Conservation (phyloP, 2,797 vertebrate species). For the Paguma larvata region DNA sequence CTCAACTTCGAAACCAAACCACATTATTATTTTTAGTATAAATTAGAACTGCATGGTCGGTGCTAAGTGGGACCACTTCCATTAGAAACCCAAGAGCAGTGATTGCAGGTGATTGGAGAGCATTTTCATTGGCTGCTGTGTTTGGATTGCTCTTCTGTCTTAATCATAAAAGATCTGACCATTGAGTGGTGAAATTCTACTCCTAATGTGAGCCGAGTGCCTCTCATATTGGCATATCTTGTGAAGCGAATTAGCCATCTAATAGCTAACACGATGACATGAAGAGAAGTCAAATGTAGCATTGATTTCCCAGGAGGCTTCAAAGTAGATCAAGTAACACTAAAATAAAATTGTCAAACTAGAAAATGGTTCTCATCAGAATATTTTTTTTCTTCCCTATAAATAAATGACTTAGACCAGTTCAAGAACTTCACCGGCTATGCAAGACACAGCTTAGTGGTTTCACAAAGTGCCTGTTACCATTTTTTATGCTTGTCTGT, state of each 20-base stretch:
- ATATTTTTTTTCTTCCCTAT: conserved; percentile 81
- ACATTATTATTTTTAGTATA: conserved; percentile 75
- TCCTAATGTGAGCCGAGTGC: conserved; percentile 77
- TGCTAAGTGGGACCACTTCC: conserved; percentile 73
- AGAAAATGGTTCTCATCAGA: conserved; percentile 86
- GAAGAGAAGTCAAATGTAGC: conserved; percentile 85
- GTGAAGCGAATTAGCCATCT: conserved; percentile 86
- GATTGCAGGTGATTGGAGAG: conserved; percentile 73
- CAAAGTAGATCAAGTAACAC: conserved; percentile 88
- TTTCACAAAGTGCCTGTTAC: background rate
- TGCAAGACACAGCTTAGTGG: conserved; percentile 47
- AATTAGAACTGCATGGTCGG: conserved; percentile 69
- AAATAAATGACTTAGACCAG: conserved; percentile 84
- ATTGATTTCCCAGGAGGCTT: conserved; percentile 88
- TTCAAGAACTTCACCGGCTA: conserved; percentile 69
- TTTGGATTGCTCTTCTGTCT: conserved; percentile 79
- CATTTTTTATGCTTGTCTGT: background rate
- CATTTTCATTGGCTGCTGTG: conserved; percentile 73
- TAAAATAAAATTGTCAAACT: conserved; percentile 88
- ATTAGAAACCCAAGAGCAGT: conserved; percentile 80
- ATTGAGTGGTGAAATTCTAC: conserved; percentile 82
- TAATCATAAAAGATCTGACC: conserved; percentile 83
- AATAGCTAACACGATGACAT: conserved; percentile 85
- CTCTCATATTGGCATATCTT: conserved; percentile 82
- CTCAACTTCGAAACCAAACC: conserved; percentile 69